These are phyloP conservation scores for Mormyrops boulengeri DNA, from an alignment of 2,797 vertebrate genomes.

Conservation along the genomic window DNA sequence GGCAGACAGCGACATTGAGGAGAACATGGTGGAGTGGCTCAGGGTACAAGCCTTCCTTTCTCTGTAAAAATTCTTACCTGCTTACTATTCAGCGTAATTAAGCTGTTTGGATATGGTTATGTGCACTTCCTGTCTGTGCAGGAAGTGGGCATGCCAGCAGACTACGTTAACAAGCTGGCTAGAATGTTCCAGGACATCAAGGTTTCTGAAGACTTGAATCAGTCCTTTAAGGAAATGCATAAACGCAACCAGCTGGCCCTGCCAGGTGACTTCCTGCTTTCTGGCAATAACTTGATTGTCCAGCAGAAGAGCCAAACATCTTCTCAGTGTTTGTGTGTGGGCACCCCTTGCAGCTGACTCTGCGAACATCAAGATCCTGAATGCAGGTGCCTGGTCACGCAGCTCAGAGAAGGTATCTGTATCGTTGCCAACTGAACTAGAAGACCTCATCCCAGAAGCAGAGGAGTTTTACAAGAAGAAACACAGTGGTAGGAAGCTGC, in stretches of 20 bases:
- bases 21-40: slow-evolving; percentile 99
- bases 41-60: slow-evolving; percentile 60
- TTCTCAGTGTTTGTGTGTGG: neutral
- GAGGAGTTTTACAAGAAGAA: slow-evolving; percentile 99
- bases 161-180: slow-evolving; percentile 96
- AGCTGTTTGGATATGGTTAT: neutral
- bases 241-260: slow-evolving; percentile 96
- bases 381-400: slow-evolving; percentile 94
- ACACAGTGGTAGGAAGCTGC: slow-evolving; percentile 94
- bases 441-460: slow-evolving; percentile 95
- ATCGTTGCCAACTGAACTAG: slow-evolving; percentile 90
- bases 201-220: slow-evolving; percentile 97
- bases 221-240: slow-evolving; percentile 97
- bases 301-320: neutral
- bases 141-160: slow-evolving; percentile 98
- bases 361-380: slow-evolving; percentile 98
- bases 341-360: slow-evolving; percentile 74
- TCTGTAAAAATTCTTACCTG: neutral
- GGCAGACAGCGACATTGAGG: slow-evolving; percentile 96
- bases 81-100: neutral
- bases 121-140: slow-evolving; percentile 41
- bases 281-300: neutral
- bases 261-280: slow-evolving; percentile 68
- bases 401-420: slow-evolving; percentile 98
- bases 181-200: slow-evolving; percentile 99